Evolutionary conservation across 2,113 vertebrate species (phyloP).

Genomic region (Mormoops blainvillei): DNA sequence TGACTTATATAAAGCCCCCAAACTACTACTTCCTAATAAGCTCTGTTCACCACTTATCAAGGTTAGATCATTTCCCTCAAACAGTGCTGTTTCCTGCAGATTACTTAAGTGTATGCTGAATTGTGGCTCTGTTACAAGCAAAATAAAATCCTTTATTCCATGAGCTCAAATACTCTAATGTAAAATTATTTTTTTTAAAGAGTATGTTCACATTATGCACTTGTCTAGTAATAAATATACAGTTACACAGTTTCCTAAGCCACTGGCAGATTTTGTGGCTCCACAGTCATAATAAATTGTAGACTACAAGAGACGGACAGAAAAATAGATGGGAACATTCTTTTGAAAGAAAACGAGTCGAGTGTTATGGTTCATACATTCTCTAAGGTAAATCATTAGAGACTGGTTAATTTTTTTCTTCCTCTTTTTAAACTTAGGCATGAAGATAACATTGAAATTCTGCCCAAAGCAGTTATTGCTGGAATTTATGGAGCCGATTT

Average conservation of each 20-base stretch:
- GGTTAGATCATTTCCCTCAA: not conserved
- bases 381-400: conserved; percentile 41
- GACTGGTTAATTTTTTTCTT: not conserved
- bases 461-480: not conserved
- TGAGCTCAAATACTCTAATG: conserved; percentile 5
- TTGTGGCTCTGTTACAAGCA: conserved; percentile 23
- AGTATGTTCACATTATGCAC: not conserved
- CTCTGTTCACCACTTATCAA: not conserved
- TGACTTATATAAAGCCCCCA: not conserved
- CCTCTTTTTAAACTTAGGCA: conserved; percentile 12
- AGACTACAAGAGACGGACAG: not conserved
- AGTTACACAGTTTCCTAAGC: not conserved
- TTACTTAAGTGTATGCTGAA: not conserved
- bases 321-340: conserved; percentile 32
- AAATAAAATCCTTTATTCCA: conserved; percentile 44
- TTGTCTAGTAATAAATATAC: conserved; percentile 5
- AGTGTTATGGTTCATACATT: not conserved
- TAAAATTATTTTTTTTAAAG: conserved; percentile 33
- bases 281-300: conserved; percentile 8
- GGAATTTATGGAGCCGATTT: conserved; percentile 37
- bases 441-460: conserved; percentile 47
- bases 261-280: not conserved
- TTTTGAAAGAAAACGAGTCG: conserved; percentile 8
- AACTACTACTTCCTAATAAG: not conserved
- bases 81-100: not conserved